Evolutionary conservation across 2,888 invertebrate genomes (phyloP), one percentile per base, ranked within the genome.

Genomic region (Chironomus riparius): DNA sequence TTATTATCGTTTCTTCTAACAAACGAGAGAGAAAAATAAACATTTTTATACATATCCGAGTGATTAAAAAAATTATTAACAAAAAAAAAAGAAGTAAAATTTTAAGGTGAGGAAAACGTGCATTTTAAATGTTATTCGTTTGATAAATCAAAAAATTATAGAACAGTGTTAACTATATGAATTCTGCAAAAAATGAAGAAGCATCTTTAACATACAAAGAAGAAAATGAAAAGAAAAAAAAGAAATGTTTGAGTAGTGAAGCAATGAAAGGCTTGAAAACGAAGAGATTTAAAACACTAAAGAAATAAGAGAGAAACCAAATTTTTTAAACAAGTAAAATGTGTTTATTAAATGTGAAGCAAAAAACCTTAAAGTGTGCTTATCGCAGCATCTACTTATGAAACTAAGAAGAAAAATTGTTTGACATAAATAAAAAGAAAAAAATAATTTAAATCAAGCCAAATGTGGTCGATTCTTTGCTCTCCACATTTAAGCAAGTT

Each of bases 211-310:
- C 65, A 65, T 13, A 18, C 61, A 18, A 15, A 1, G 22, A 65
- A 21, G 38, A 38, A 68, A 68, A 38, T 28, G 12, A 18, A 15
- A 15, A 38, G 13, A 68, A 70, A 24, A 65, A 47, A 12, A 71
- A 71, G 50, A 71, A 50, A 71, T 50, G 50, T 50, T 71, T 38
- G 18, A 38, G 47, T n/a, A 47, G 47, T 18, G 10, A 70, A 70
- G 15, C n/a, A n/a, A 28, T 15, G 18, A 56, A 15, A 15, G 56
- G 15, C 56, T 18, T 18, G 3, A 18, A 56, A 56, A 56, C 3
- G 56, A 56, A 56, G 56, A 56, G 56, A 56, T 56, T 56, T 5
- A 56, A 56, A 56, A 15, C 0, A 38, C 38, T 56, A 6, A 15
- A 56, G n/a, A 56, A 18, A 56, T 18, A 7, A 56, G 56, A 56